phyloP scores from a whole-genome alignment of 2,113 vertebrate genomes.

The Cyprinodon tularosa region DNA sequence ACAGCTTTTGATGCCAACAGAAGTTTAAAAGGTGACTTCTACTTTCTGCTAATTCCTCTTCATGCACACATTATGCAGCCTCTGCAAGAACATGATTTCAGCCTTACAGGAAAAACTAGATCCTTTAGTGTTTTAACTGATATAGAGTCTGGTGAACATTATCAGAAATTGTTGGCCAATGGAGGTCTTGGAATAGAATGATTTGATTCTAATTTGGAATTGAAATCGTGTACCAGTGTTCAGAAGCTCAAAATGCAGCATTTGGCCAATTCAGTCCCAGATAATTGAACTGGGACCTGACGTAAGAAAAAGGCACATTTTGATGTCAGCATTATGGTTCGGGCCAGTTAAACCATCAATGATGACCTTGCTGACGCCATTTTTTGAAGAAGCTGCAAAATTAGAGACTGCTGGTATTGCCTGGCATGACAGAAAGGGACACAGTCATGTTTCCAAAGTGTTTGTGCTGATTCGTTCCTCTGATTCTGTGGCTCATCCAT shows the following conservation, averaged over 20 bases:
- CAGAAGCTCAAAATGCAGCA: not conserved
- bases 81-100: not conserved
- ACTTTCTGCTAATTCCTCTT: not conserved
- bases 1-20: not conserved
- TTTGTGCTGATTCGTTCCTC: not conserved
- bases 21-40: not conserved
- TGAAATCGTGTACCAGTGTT: constrained; percentile 1
- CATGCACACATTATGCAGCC: not conserved
- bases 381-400: not conserved
- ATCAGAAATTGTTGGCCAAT: not conserved
- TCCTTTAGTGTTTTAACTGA: not conserved
- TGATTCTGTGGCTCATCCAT: not conserved
- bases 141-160: not conserved
- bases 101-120: not conserved
- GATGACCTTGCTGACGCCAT: not conserved
- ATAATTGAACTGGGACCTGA: not conserved
- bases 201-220: not conserved
- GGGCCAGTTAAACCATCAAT: not conserved
- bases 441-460: no score
- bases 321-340: constrained; percentile 1
- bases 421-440: not conserved
- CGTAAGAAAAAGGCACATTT: not conserved
- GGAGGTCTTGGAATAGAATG: not conserved
- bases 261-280: not conserved
- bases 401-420: not conserved